Evolutionary conservation across 2,888 invertebrate species (phyloP).

Genomic region (Lasioglossum villosulum): DNA sequence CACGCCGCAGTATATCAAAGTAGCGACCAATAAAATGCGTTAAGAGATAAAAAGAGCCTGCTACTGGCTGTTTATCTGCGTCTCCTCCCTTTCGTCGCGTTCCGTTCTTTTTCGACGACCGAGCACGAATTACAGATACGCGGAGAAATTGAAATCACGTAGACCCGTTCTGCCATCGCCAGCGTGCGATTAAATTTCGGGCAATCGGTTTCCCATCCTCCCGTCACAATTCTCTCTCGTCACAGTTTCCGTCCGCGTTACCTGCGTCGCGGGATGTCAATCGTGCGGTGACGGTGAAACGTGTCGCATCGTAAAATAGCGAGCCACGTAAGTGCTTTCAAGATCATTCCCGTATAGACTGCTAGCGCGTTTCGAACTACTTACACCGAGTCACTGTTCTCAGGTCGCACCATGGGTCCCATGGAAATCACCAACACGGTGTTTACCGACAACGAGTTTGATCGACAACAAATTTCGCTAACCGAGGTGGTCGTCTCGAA

Average conservation of each 20-base stretch:
- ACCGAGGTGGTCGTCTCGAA: too few relatives aligned
- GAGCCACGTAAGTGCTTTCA: background rate
- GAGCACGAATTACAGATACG: background rate
- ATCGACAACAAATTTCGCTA: too few relatives aligned
- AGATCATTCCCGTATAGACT: background rate
- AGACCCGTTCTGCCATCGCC: background rate
- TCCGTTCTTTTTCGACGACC: background rate
- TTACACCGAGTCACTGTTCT: too few relatives aligned
- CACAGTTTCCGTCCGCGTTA: background rate
- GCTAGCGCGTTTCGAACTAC: too few relatives aligned
- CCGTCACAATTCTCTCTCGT: background rate
- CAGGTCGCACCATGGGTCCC: too few relatives aligned
- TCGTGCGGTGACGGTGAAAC: background rate
- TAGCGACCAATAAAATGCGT: constrained; percentile 13
- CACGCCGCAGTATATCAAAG: background rate
- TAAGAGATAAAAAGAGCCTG: background rate
- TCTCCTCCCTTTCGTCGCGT: background rate
- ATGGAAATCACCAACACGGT: too few relatives aligned
- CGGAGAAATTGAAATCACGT: constrained; percentile 11
- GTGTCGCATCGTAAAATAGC: background rate
- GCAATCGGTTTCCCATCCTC: background rate
- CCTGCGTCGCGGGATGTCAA: background rate
- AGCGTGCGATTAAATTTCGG: constrained; percentile 15
- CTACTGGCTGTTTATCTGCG: background rate
- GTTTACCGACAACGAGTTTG: too few relatives aligned